Evolutionary conservation across 2,888 invertebrate species (phyloP), one percentile per base, ranked within the genome.

Genomic region (Drosophila paranaensis): DNA sequence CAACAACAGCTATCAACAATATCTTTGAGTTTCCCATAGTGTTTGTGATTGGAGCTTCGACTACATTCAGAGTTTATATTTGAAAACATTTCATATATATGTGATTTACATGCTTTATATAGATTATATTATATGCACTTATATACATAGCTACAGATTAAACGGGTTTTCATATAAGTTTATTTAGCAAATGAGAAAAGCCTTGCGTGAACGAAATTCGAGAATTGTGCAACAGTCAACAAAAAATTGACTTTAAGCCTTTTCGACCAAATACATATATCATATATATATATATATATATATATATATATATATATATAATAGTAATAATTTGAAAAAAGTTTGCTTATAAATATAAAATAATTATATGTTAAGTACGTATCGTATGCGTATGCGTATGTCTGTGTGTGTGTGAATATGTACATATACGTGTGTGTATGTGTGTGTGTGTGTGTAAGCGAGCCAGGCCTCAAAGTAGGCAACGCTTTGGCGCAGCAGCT

Each of bases 231-330:
- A 77, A 45, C 39, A 63, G 67, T 60, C 73, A 77, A 77, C 73
- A 72, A 72, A 64, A 77, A 68, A 77, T 72, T 77, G 75, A 72
- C 75, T 67, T 64, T 45, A 64, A 77, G 73, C 72, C 62, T 46
- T 56, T 67, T 72, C 57, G 72, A 77, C 60, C 25, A 37, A 37
- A 16, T 48, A 48, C 33, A 9, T 48, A 48, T 33, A 16, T 14
- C 27, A 13, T 48, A 10, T 48, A 14, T 45, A 27, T 45, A 30
- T 30, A 30, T 30, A 6, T 30, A 16, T 48, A 48, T 4, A 30
- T 30, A 30, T 30, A 30, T 4, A 30, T 30, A 30, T 30, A 13
- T 48, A 10, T 48, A 14, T 4, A 30, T 30, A 30, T 30, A 30
- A 13, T 14, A 46, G 2, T 2, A 10, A 51, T 51, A 37, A 56